These are phyloP conservation scores for Eristalinus aeneus DNA, from an alignment of 2,888 invertebrate genomes.

Conservation along the genomic window DNA sequence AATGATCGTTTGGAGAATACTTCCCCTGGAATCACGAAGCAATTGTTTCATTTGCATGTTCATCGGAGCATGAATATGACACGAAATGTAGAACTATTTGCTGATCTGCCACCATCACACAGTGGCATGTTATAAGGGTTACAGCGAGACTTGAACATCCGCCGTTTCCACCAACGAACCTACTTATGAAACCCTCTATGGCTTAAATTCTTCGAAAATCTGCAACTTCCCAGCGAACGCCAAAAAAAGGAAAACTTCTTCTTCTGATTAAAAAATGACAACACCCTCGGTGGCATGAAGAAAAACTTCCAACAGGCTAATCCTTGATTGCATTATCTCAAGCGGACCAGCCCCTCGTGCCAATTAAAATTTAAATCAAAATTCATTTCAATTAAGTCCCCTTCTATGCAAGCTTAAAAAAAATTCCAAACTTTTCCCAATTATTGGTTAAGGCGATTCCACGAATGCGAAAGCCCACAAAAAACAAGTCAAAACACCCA, in stretches of 20 bases:
- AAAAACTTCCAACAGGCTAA: not conserved
- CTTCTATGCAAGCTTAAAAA: not conserved
- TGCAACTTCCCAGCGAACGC: not conserved
- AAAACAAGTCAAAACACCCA: not conserved
- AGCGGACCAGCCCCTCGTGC: not conserved
- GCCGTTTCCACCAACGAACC: too few species aligned
- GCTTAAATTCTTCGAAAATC: too few species aligned
- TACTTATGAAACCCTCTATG: too few species aligned
- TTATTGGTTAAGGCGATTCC: not conserved
- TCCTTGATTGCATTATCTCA: not conserved
- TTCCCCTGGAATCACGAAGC: too few species aligned
- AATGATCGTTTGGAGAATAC: too few species aligned
- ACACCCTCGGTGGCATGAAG: not conserved
- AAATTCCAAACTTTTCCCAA: slow-evolving; percentile 13
- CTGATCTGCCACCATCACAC: too few species aligned
- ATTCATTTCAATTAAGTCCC: slow-evolving; percentile 2
- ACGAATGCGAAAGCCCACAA: not conserved
- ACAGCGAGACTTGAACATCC: too few species aligned
- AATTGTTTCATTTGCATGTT: too few species aligned
- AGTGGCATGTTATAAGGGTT: too few species aligned
- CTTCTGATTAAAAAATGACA: not conserved
- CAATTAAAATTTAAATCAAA: slow-evolving; percentile 29
- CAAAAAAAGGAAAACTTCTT: not conserved
- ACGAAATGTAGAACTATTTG: too few species aligned
- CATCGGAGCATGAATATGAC: too few species aligned